Base-by-base conservation (phyloP, 2,797 vertebrate genomes). In the Leptoclinus maculatus region DNA sequence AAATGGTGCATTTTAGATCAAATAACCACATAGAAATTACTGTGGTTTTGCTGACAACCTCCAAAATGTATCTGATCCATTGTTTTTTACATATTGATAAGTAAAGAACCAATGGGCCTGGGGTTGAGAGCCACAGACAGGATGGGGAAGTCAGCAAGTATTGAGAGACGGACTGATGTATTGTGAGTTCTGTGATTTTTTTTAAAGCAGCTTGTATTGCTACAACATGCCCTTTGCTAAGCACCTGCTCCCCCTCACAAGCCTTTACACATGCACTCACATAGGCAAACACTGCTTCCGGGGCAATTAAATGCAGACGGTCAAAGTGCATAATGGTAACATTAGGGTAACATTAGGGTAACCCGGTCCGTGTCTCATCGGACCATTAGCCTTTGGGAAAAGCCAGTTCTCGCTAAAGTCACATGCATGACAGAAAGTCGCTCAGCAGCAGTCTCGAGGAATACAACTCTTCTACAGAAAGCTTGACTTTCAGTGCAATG, bases 331-430 rank as follows among this genome's bases (percentile, higher is more conserved):
- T 64, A 51, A 68, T 41, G 82, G 69, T 16, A 66, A 56, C 82
- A 78, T 86, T 74, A 79, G 60, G 82, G 69, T 16, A 66, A 56
- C 82, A 78, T 86, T 74, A 79, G 60, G 14, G 13, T 21, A 43
- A 64, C 14, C 5, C 2, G 5, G 51, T 47, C 68, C 23, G 25
- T 29, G 62, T 79, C 70, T 69, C 72, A 53, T 8, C 0, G 5
- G 74, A 64, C 62, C 38, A 41, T 38, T 34, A 66, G 45, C 56
- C 25, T 64, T 43, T 6, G 27, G 66, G 38, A 27, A 67, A 58
- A 27, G 34, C 58, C 68, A 17, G 2, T 39, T 73, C 25, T 60
- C 47, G 16, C 21, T 36, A 36, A 70, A 79, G 56, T 60, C 49
- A 58, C 21, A 8, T 17, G 72, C 59, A 71, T 64, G 53, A 78